Evolutionary conservation across 2,888 invertebrate species (phyloP).

Genomic region (Fissipunctia ypsillon): DNA sequence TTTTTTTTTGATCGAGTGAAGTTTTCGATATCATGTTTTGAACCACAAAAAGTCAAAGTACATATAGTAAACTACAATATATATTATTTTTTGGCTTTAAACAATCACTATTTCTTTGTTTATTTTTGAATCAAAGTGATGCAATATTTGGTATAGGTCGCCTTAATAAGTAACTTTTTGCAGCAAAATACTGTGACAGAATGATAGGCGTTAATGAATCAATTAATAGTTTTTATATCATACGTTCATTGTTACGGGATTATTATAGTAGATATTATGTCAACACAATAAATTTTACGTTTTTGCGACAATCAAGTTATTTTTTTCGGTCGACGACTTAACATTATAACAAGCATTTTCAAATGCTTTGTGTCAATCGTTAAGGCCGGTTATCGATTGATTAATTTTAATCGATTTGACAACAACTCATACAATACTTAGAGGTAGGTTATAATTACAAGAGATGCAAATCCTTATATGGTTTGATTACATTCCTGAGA

Average conservation of each 20-base stretch:
- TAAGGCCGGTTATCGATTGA: neutral
- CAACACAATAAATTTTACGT: neutral
- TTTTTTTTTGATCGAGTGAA: too few species aligned
- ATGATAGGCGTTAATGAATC: slow-evolving; percentile 15
- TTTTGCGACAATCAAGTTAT: neutral
- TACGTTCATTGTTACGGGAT: neutral
- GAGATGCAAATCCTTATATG: slow-evolving; percentile 2
- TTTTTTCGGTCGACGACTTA: neutral
- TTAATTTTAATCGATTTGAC: slow-evolving; percentile 13
- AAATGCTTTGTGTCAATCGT: neutral
- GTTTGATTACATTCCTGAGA: slow-evolving; percentile 6
- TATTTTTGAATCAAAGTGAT: too few species aligned
- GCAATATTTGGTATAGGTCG: too few species aligned
- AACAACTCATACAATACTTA: too few species aligned
- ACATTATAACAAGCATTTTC: neutral
- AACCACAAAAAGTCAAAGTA: too few species aligned
- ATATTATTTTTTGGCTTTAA: too few species aligned
- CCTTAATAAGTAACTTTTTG: neutral
- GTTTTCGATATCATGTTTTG: too few species aligned
- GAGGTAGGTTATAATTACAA: too few species aligned
- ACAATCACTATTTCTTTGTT: too few species aligned
- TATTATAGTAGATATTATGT: neutral
- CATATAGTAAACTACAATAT: too few species aligned
- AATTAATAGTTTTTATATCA: slow-evolving; percentile 24
- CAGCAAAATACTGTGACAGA: neutral